Evolutionary conservation across 2,113 vertebrate genomes (phyloP).

Genomic region (Microtus oregoni): DNA sequence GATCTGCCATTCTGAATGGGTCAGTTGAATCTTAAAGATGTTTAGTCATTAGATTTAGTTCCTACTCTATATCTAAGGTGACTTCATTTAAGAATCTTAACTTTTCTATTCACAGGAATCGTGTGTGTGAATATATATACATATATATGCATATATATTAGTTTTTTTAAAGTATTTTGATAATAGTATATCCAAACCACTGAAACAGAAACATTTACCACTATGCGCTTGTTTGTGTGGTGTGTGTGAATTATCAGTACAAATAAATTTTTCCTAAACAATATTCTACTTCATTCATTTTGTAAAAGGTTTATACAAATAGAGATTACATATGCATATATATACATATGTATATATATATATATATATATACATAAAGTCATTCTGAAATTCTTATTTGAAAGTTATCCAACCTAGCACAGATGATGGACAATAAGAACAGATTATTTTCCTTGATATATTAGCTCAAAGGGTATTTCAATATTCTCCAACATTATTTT

Average conservation of each 20-base stretch:
- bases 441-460: neutral
- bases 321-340: neutral
- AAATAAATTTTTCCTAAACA: slow-evolving; percentile 23
- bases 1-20: neutral
- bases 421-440: neutral
- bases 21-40: neutral
- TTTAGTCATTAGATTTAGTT: neutral
- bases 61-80: neutral
- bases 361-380: too few relatives aligned
- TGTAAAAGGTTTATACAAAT: slow-evolving; percentile 59
- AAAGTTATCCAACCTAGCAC: neutral
- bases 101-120: neutral
- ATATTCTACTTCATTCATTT: slow-evolving; percentile 52
- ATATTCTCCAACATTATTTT: neutral
- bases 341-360: too few relatives aligned
- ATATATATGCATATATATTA: neutral
- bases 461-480: neutral
- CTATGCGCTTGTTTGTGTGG: neutral
- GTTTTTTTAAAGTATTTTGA: neutral
- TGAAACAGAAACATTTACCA: neutral
- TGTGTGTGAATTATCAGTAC: neutral
- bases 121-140: too few relatives aligned
- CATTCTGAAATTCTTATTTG: neutral
- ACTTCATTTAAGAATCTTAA: neutral
- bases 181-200: slow-evolving; percentile 4